Evolutionary conservation across 2,888 invertebrate genomes (phyloP).

Genomic region (Phyllotreta cruciferae): DNA sequence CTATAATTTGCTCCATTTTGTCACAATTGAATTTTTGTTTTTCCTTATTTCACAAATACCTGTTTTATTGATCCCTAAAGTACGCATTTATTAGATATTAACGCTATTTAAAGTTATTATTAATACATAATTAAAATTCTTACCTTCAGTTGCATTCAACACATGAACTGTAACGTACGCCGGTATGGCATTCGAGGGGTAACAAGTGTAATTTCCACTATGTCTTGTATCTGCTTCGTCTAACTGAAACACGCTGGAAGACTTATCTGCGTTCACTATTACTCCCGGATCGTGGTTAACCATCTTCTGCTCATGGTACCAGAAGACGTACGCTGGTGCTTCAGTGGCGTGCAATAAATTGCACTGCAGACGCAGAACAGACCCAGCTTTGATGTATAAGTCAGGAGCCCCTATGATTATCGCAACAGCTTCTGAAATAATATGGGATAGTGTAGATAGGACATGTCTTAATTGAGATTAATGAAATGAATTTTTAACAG

Average conservation of each 20-base stretch:
- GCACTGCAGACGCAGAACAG: constrained; percentile 65
- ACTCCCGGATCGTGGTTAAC: constrained; percentile 68
- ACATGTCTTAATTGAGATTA: no score
- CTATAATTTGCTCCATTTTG: no score
- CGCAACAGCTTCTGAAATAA: constrained; percentile 62
- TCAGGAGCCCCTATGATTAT: constrained; percentile 68
- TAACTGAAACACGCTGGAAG: constrained; percentile 71
- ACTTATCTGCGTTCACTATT: constrained; percentile 61
- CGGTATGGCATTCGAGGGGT: constrained; percentile 70
- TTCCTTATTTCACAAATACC: no score
- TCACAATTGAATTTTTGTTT: no score
- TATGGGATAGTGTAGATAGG: no score
- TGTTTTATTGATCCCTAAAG: no score
- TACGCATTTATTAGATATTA: no score
- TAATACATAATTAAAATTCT: background rate
- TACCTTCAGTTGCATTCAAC: constrained; percentile 67
- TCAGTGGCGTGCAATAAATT: constrained; percentile 64
- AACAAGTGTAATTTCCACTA: constrained; percentile 75
- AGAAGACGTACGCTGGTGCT: constrained; percentile 66
- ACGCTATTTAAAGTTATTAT: background rate
- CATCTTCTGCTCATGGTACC: constrained; percentile 68
- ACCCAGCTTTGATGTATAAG: constrained; percentile 67
- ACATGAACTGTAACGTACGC: constrained; percentile 74
- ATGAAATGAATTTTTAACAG: no score
- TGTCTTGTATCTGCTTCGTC: constrained; percentile 67